phyloP scores from a whole-genome alignment of 2,888 invertebrate genomes.

The Leptopilina drosophilae region DNA sequence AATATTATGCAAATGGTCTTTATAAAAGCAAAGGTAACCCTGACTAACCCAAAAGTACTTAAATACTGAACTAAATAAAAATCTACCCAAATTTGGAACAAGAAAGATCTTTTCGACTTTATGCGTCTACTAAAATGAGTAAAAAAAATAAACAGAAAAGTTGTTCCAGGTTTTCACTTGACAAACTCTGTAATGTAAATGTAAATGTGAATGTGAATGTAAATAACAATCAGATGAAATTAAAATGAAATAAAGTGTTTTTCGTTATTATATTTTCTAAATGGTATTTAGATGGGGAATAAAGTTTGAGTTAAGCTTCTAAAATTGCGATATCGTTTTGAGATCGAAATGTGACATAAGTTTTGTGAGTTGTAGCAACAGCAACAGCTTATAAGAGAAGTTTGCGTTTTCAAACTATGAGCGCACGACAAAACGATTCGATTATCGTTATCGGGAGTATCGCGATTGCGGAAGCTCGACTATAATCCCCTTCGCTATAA shows the following conservation, averaged over 20 bases:
- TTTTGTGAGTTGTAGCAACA: neutral
- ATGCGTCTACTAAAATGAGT: no score
- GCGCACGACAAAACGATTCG: conserved; percentile 32
- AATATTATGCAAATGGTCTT: no score
- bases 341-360: conserved; percentile 16
- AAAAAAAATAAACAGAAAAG: no score
- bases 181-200: no score
- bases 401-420: conserved; percentile 1
- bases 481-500: conserved; percentile 37
- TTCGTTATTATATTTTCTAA: neutral
- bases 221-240: neutral
- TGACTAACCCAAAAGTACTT: no score
- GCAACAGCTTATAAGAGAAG: neutral
- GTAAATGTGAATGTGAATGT: neutral
- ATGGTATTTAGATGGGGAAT: neutral
- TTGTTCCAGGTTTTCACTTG: no score
- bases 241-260: neutral
- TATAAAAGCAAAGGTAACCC: no score
- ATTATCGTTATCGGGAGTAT: conserved; percentile 30
- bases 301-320: conserved; percentile 16
- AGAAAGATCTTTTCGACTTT: no score
- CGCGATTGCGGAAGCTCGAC: conserved; percentile 36
- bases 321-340: conserved; percentile 8
- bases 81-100: no score
- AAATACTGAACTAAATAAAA: no score